phyloP scores from a whole-genome alignment of 2,797 vertebrate species.

The Avahi laniger region DNA sequence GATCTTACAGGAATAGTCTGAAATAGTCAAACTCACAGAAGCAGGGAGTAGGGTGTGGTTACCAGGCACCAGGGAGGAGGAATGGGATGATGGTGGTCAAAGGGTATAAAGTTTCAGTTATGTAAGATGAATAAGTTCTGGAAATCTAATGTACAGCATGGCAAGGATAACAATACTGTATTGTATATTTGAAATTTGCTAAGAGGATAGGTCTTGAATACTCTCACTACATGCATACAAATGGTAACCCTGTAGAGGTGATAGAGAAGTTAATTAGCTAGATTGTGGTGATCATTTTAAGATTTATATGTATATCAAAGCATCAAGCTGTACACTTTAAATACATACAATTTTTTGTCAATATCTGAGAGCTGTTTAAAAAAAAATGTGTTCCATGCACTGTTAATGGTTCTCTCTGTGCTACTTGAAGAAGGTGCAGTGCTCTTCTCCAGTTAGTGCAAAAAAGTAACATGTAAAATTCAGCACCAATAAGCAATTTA shows the following conservation, averaged over 20 bases:
- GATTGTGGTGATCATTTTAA: not conserved
- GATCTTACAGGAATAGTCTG: not conserved
- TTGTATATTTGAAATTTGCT: not conserved
- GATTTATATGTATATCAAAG: not conserved
- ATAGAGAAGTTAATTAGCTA: not conserved
- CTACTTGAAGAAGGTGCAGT: not conserved
- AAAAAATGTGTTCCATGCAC: not conserved
- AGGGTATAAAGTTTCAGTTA: not conserved
- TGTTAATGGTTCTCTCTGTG: not conserved
- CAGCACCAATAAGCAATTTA: not conserved
- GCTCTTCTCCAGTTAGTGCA: not conserved
- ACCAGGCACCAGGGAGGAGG: not conserved
- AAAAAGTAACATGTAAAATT: constrained; percentile 23
- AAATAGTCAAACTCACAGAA: not conserved
- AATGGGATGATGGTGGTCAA: not conserved
- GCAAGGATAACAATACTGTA: not conserved
- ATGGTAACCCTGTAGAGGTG: not conserved
- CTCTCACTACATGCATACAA: not conserved
- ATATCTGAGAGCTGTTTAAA: not conserved
- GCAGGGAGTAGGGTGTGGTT: not conserved
- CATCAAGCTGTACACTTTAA: not conserved
- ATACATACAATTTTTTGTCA: not conserved
- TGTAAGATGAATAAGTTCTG: not conserved
- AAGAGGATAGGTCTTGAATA: not conserved
- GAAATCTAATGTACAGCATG: not conserved